Base-by-base conservation (phyloP, 2,888 invertebrate species). In the Archips crataeganus region DNA sequence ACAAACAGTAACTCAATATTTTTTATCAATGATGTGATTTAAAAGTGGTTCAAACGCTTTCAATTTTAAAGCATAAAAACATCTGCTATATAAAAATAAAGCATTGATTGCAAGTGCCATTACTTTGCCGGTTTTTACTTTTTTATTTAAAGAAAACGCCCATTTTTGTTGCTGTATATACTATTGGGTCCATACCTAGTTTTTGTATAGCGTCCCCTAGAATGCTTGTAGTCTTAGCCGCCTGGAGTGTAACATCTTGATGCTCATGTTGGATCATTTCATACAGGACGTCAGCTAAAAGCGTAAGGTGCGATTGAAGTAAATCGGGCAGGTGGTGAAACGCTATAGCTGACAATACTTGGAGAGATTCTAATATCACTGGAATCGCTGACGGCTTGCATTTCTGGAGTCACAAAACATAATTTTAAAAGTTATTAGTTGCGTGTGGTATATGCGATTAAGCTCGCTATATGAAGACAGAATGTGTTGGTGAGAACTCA, bases 361-460 rank as follows among this genome's bases (percentile, higher is more conserved):
- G 97, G 0, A 98, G 92, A 13, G 97, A 97, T 88, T 98, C 98
- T 32, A 98, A 90, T 75, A 97, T 95, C 63, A 98, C 95, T 23
- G 98, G 97, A 15, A 96, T 95, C 0, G 94, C 90, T n/a, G 95
- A 89, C 1, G 88, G 85, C 70, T 87, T 83, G 75, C 89, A 89
- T 74, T 87, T 89, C 91, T 95, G 87, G 23, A 90, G 88, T 1
- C 10, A 45, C 10, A 49, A 49, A 49, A 13, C 13, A 49, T n/a
- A 49, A 5, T 49, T 13, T 5, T 49, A n/a, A n/a, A n/a, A 49
- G 11, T 11, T 45, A 5, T 39, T 39, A 39, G 6, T 39, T 39
- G 39, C 39, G 4, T 39, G 39, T 39, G 6, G 39, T 39, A 39
- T 39, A 23, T 23, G 23, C 0, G 23, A 23, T 23, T 23, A 23